phyloP scores from a whole-genome alignment of 2,113 vertebrate species.

The Cheilinus undulatus region DNA sequence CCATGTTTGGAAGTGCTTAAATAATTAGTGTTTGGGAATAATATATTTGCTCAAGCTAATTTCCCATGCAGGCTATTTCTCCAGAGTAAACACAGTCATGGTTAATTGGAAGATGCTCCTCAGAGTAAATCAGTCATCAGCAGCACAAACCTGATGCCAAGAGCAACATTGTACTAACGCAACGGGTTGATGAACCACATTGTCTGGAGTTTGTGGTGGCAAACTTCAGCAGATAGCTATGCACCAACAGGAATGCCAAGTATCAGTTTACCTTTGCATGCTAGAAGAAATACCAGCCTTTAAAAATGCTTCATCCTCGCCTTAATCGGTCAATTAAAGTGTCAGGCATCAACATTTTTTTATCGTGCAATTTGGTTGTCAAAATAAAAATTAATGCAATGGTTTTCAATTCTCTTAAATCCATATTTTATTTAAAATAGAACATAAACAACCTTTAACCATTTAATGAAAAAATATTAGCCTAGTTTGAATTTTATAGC shows the following conservation, averaged over 20 bases:
- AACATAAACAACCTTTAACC: no score
- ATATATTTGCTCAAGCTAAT: constrained; percentile 5
- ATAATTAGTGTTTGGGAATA: not conserved
- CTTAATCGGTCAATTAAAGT: no score
- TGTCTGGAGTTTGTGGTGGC: not conserved
- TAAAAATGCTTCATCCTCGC: no score
- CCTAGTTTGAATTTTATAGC: no score
- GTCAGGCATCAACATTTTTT: no score
- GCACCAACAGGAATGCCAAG: not conserved
- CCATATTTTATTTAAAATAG: no score
- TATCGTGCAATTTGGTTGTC: no score
- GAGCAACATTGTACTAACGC: not conserved
- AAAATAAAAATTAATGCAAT: no score
- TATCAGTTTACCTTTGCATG: no score
- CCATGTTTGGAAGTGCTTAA: not conserved
- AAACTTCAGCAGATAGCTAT: not conserved
- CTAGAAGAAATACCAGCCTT: no score
- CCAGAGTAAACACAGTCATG: not conserved
- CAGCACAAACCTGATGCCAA: not conserved
- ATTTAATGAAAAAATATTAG: no score
- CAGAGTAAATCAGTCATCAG: constrained; percentile 10
- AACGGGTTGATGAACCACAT: constrained; percentile 1
- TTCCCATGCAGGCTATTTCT: not conserved
- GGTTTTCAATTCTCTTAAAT: no score
- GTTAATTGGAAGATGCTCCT: accelerated